phyloP scores from a whole-genome alignment of 2,888 invertebrate genomes.

The Heteromurus nitidus region DNA sequence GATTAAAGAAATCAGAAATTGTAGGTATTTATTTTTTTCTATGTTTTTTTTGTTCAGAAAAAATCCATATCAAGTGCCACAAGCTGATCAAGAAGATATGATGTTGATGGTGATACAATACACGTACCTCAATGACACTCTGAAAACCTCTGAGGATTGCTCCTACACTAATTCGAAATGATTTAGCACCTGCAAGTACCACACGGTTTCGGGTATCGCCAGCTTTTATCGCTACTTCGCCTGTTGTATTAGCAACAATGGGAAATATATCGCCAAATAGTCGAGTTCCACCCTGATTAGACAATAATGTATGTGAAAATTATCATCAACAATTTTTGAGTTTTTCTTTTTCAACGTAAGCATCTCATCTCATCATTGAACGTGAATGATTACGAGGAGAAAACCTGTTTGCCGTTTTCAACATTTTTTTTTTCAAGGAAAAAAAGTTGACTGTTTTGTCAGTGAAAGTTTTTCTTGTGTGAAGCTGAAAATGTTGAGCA shows the following conservation, averaged over 20 bases:
- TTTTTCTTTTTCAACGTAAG: too few relatives aligned
- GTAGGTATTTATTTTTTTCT: not conserved
- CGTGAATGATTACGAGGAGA: too few relatives aligned
- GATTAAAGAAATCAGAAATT: not conserved
- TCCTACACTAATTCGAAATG: conserved; percentile 73
- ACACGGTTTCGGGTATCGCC: conserved; percentile 68
- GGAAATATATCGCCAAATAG: conserved; percentile 63
- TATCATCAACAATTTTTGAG: too few relatives aligned
- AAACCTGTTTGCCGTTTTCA: conserved; percentile 14
- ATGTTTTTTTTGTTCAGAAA: not conserved
- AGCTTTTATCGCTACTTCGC: conserved; percentile 67
- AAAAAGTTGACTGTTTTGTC: not conserved
- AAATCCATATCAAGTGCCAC: conserved; percentile 10
- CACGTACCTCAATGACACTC: conserved; percentile 71
- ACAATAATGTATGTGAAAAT: too few relatives aligned
- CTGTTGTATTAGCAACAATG: conserved; percentile 59
- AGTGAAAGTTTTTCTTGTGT: conserved; percentile 20
- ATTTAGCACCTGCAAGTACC: conserved; percentile 68
- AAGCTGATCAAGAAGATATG: conserved; percentile 10
- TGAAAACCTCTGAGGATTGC: conserved; percentile 68
- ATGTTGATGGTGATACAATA: not conserved
- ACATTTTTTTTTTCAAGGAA: not conserved
- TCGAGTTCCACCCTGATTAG: conserved; percentile 66
- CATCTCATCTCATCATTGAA: too few relatives aligned
- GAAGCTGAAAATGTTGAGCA: too few relatives aligned